Percentiles rank a stretch among this genome's conserved stretches.
Evolutionary conservation across 2,113 vertebrate genomes (phyloP).

Genomic region (Tylochromis polylepis): DNA sequence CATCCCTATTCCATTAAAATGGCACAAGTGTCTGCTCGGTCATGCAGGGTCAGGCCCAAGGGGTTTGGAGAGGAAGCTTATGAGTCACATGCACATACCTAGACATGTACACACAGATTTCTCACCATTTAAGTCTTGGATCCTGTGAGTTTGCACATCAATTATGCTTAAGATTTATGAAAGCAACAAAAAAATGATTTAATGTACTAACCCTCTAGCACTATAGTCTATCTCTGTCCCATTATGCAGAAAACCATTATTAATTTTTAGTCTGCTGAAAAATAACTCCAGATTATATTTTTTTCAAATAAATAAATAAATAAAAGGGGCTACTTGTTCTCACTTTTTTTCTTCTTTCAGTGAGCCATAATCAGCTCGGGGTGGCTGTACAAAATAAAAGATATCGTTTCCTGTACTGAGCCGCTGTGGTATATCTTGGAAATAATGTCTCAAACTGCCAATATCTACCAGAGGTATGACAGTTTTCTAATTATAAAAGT

Average conservation of each 20-base stretch:
- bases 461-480: background rate
- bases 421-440: background rate
- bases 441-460: background rate
- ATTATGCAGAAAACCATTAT: background rate
- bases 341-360: background rate
- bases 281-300: background rate
- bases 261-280: background rate
- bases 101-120: background rate
- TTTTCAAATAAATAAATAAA: background rate
- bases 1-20: background rate
- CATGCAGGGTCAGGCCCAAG: background rate
- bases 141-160: background rate
- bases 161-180: background rate
- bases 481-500: slow-evolving; percentile 7
- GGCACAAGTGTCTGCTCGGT: background rate
- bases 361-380: background rate
- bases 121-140: background rate
- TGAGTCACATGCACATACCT: background rate
- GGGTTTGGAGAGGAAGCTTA: background rate
- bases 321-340: background rate
- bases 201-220: background rate
- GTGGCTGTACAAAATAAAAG: background rate
- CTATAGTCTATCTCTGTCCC: background rate
- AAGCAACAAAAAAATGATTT: background rate
- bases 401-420: background rate